Conservation (phyloP, 2,797 vertebrate genomes). For the Lepilemur ruficaudatus region DNA sequence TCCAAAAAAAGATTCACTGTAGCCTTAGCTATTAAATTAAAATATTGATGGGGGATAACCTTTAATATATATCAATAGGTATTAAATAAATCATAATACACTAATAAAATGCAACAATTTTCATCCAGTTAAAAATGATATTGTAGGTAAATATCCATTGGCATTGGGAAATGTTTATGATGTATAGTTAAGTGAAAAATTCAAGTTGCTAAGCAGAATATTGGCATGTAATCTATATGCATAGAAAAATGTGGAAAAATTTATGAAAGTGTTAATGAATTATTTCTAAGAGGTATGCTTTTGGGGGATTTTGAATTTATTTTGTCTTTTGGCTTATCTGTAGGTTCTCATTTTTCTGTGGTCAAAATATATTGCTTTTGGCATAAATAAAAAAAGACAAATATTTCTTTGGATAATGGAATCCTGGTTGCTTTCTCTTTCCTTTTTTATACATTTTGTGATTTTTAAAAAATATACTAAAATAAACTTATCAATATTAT, state of each 20-base stretch:
- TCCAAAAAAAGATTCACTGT: background rate
- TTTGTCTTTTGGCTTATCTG: background rate
- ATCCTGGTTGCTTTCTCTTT: slow-evolving; percentile 9
- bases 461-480: background rate
- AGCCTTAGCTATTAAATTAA: background rate
- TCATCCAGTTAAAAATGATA: background rate
- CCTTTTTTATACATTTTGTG: background rate
- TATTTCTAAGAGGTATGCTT: background rate
- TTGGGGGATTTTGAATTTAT: slow-evolving; percentile 8
- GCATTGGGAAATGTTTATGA: background rate
- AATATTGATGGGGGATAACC: background rate
- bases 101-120: background rate
- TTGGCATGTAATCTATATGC: background rate
- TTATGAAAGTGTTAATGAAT: background rate
- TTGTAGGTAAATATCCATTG: background rate
- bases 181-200: background rate
- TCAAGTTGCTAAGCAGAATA: background rate
- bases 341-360: background rate
- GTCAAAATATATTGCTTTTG: background rate
- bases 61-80: background rate
- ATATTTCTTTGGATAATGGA: background rate
- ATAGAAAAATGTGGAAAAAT: background rate
- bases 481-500: background rate
- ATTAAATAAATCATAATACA: background rate
- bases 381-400: background rate